Evolutionary conservation across 2,888 invertebrate genomes (phyloP), one percentile per base, ranked within the genome.

Genomic region (Pterobdella sp.): DNA sequence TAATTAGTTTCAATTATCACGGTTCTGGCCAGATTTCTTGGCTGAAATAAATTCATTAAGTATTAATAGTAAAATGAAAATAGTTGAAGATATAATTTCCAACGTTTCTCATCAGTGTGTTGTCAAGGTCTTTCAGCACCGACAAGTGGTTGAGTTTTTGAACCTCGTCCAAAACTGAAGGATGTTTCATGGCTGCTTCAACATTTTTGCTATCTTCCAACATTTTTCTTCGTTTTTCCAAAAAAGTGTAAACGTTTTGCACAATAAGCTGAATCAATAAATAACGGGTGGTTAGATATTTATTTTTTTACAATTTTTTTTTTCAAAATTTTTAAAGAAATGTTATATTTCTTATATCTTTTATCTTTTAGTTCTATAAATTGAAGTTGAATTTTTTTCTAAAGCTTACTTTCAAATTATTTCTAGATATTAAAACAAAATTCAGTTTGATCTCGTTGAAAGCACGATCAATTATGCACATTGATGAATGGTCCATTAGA

Each of bases 241-340:
- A 32, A 34, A 69, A 69, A 1, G 18, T 49, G 69, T 69, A 52
- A 22, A 69, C 49, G 49, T 69, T 52, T 34, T 69, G 69, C 1
- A 69, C 52, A 52, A 37, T 73, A n/a, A 64, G 52, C 72, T 74
- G 49, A 22, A 73, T 10, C 22, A 26, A 10, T 68, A 18, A 72
- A 37, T n/a, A 71, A 68, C 26, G 32, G 72, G 49, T n/a, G n/a
- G n/a, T n/a, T n/a, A n/a, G n/a, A n/a, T n/a, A n/a, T n/a, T n/a
- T n/a, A n/a, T n/a, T n/a, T n/a, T n/a, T n/a, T n/a, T n/a, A n/a
- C n/a, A n/a, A n/a, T n/a, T n/a, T n/a, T n/a, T n/a, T n/a, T n/a
- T n/a, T n/a, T n/a, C n/a, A n/a, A n/a, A n/a, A n/a, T n/a, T n/a
- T n/a, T n/a, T n/a, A n/a, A n/a, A n/a, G n/a, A n/a, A n/a, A n/a